Evolutionary conservation across 2,888 invertebrate genomes (phyloP), one percentile per base, ranked within the genome.

Genomic region (Nemotelus pantherinus): DNA sequence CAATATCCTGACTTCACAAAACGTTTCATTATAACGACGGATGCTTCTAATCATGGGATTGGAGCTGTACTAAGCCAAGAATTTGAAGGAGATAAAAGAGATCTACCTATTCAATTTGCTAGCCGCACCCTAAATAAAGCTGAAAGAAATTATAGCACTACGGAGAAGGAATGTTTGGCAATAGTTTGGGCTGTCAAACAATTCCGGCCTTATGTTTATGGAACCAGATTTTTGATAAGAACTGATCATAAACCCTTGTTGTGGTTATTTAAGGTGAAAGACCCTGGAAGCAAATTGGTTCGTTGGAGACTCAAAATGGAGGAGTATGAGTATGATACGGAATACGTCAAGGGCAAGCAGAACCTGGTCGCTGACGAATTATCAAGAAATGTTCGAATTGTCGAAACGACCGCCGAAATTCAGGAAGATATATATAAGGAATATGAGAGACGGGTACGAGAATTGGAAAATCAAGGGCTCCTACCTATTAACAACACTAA

Each of bases 241-340:
- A 83, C 82, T 0, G 84, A 84, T 76, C 83, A 84, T 78, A 80
- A 80, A 68, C 82, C 82, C 2, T 77, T 83, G 1, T 63, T 76
- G 53, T 82, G 81, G 81, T 68, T 81, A n/a, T 74, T 78, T 72
- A 80, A 78, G 25, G 25, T 25, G 25, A 25, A 25, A 25, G 25
- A 25, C 25, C 25, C 25, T 25, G 25, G 25, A 25, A 39, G 43
- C 1, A 78, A 81, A 64, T 63, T 85, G 4, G 74, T 82, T 6
- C 63, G 83, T 45, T 83, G 83, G 83, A 67, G 82, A 64, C 77
- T 83, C n/a, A 81, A 81, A 79, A 77, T 84, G 5, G 80, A 81
- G 50, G 82, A 83, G 71, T 83, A 80, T 71, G 81, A 82, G 9
- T 83, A 82, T 70, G 80, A 81, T 55, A 79, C 83, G 2, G 68